Conservation (phyloP, 2,888 invertebrate genomes). For the Neocrepidodera transversa region DNA sequence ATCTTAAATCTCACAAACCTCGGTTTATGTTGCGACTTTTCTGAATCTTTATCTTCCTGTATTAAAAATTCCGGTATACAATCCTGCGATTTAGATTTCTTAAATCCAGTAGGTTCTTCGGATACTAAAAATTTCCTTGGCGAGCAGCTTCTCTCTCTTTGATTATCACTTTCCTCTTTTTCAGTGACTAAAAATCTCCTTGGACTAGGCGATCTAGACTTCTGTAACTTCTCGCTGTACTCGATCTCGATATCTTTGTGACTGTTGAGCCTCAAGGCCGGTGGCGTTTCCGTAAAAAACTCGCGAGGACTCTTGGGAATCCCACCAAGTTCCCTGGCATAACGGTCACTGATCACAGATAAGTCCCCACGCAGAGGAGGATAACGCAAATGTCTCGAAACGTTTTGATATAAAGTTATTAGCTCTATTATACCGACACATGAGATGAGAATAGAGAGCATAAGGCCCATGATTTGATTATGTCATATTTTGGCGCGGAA, state of each 20-base stretch:
- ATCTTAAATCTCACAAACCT: conserved; percentile 24
- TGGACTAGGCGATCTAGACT: conserved; percentile 41
- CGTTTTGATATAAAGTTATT: conserved; percentile 65
- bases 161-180: conserved; percentile 28
- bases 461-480: conserved; percentile 68
- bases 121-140: conserved; percentile 44
- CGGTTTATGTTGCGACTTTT: conserved; percentile 33
- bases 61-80: conserved; percentile 46
- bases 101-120: conserved; percentile 34
- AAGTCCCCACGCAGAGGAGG: conserved; percentile 34
- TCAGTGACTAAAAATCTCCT: conserved; percentile 45
- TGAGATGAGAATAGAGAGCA: conserved; percentile 76
- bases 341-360: conserved; percentile 24
- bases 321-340: conserved; percentile 26
- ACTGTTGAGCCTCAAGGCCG: conserved; percentile 41
- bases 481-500: conserved; percentile 40
- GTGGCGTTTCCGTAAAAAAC: conserved; percentile 28
- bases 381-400: conserved; percentile 49
- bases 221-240: conserved; percentile 33
- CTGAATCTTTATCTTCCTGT: conserved; percentile 30
- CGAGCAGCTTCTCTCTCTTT: conserved; percentile 22
- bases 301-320: conserved; percentile 17
- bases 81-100: conserved; percentile 36
- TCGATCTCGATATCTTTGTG: conserved; percentile 47
- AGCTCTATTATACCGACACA: conserved; percentile 79